Evolutionary conservation across 2,888 invertebrate genomes (phyloP), one percentile per base, ranked within the genome.

Genomic region (Glaucopsyche alexis): DNA sequence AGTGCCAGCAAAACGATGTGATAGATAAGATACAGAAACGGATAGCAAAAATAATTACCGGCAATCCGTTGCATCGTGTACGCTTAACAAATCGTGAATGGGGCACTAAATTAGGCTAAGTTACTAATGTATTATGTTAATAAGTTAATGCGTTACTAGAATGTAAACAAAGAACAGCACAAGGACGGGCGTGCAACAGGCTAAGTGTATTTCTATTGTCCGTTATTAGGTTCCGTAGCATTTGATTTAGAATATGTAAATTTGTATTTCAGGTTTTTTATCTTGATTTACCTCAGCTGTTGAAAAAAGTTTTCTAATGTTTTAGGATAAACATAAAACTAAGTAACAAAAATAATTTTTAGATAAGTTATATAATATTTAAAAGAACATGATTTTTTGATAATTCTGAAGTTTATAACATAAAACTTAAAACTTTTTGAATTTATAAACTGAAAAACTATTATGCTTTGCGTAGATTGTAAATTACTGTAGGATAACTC

Each of bases 91-190:
- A 60, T 60, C 55, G 29, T 38, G 29, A 60, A 14, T 60, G 60
- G 29, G 60, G 6, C 55, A 60, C 60, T 60, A 60, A 29, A 38
- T 60, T 60, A 60, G 60, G 60, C 60, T 60, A 38, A 60, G 60
- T 60, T 38, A 60, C 29, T 60, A 7, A 60, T 29, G 29, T 13
- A 60, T 60, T 60, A 60, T 60, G 60, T 60, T 60, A 60, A 60
- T 60, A 60, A 55, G 55, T 19, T 55, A 55, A 60, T 60, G 60
- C 29, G 60, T 60, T 60, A 60, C 60, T 60, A 60, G 60, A 60
- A 60, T 60, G 60, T 60, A 60, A 60, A 38, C 29, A 60, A 38
- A 60, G 14, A 38, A 60, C 60, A 13, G 19, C 55, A 38, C 55
- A 60, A 60, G 60, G 60, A 60, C 60, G 11, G 11, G 29, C 29